Evolutionary conservation across 2,113 vertebrate genomes (phyloP).

Genomic region (Anseranas semipalmata): DNA sequence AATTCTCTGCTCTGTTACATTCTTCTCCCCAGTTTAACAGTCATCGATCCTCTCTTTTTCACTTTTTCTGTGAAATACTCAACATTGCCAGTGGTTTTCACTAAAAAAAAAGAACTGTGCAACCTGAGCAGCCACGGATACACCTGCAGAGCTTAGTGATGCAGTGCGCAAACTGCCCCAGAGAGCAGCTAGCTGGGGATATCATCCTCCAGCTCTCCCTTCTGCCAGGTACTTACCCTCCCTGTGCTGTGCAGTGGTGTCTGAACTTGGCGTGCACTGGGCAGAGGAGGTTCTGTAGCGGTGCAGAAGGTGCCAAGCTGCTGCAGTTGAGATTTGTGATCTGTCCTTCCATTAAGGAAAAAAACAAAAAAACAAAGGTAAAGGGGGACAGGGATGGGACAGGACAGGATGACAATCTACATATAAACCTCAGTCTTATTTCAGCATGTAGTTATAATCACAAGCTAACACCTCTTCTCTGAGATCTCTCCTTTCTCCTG

Average conservation of each 20-base stretch:
- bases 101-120: not conserved
- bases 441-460: not conserved
- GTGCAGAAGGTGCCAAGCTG: not conserved
- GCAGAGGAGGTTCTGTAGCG: not conserved
- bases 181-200: not conserved
- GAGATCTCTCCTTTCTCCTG: not conserved
- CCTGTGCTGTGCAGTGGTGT: not conserved
- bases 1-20: not conserved
- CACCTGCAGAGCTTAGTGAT: not conserved
- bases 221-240: not conserved
- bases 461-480: not conserved
- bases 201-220: fast-evolving
- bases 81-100: not conserved
- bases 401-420: not conserved
- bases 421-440: fast-evolving
- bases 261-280: not conserved
- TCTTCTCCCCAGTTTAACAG: not conserved
- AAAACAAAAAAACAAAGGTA: not conserved
- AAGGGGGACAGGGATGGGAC: not conserved
- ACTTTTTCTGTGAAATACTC: not conserved
- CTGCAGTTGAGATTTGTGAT: not conserved
- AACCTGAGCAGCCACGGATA: not conserved
- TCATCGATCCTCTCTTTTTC: not conserved
- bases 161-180: not conserved
- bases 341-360: not conserved